Evolutionary conservation across 2,888 invertebrate species (phyloP).

Genomic region (Eilema sororculum): DNA sequence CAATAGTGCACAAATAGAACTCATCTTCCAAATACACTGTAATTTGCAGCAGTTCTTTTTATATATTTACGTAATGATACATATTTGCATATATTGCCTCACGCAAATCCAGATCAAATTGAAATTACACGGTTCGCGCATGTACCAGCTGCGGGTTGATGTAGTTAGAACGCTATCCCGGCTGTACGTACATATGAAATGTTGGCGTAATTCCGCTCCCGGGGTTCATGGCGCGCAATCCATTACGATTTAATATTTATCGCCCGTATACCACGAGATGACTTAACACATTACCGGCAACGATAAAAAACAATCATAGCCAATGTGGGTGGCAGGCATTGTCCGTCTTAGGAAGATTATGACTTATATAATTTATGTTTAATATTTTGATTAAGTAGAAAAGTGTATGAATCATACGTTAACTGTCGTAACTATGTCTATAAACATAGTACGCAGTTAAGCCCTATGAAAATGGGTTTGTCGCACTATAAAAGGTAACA

Average conservation of each 20-base stretch:
- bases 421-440: not conserved
- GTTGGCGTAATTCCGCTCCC: slow-evolving; percentile 40
- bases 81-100: slow-evolving; percentile 39
- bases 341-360: slow-evolving; percentile 1
- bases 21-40: not conserved
- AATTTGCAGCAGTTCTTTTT: slow-evolving; percentile 5
- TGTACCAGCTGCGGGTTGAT: slow-evolving; percentile 59
- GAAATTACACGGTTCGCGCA: slow-evolving; percentile 50
- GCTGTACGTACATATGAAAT: slow-evolving; percentile 50
- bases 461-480: not conserved
- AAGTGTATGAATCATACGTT: not conserved
- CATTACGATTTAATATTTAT: slow-evolving; percentile 59
- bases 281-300: slow-evolving; percentile 28
- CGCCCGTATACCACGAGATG: slow-evolving; percentile 28
- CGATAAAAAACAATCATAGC: slow-evolving; percentile 10
- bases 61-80: slow-evolving; percentile 29
- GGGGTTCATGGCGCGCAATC: slow-evolving; percentile 37
- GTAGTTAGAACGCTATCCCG: slow-evolving; percentile 60
- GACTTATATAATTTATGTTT: not conserved
- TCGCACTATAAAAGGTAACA: not conserved
- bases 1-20: not conserved
- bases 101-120: slow-evolving; percentile 43
- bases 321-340: not conserved
- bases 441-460: not conserved
- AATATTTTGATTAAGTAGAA: not conserved